Evolutionary conservation across 2,797 vertebrate species (phyloP).

Genomic region (Pangasius mekongensis): DNA sequence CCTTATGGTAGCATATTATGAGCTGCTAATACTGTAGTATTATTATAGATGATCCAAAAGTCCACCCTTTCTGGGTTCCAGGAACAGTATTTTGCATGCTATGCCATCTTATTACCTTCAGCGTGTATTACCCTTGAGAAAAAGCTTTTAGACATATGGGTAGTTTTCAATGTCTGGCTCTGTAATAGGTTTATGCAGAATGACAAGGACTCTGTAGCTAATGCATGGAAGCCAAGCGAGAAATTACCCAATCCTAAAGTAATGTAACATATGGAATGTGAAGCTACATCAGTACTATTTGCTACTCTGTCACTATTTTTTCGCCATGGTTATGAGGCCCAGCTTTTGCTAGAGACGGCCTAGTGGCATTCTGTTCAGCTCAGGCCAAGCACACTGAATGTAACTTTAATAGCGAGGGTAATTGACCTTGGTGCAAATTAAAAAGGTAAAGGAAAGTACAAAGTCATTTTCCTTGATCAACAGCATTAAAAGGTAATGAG

Average conservation of each 20-base stretch:
- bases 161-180: conserved; percentile 54
- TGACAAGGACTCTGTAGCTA: conserved; percentile 59
- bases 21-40: conserved; percentile 23
- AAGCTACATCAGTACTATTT: conserved; percentile 42
- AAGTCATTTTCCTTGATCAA: conserved; percentile 64
- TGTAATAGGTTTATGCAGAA: conserved; percentile 60
- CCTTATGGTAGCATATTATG: conserved; percentile 19
- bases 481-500: conserved; percentile 69
- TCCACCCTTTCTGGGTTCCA: conserved; percentile 36
- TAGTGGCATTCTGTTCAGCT: conserved; percentile 37
- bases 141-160: conserved; percentile 58
- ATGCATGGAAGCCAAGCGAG: conserved; percentile 62
- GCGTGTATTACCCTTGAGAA: conserved; percentile 54
- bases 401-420: conserved; percentile 62
- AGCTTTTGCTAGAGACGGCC: neutral
- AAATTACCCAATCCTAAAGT: conserved; percentile 56
- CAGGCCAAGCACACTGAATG: conserved; percentile 46
- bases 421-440: conserved; percentile 58
- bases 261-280: conserved; percentile 52
- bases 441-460: conserved; percentile 44
- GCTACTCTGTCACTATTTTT: conserved; percentile 30
- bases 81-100: conserved; percentile 29
- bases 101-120: conserved; percentile 55
- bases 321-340: conserved; percentile 8
- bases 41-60: conserved; percentile 36